Evolutionary conservation across 2,797 vertebrate genomes (phyloP).

Genomic region (Xenentodon cancila): DNA sequence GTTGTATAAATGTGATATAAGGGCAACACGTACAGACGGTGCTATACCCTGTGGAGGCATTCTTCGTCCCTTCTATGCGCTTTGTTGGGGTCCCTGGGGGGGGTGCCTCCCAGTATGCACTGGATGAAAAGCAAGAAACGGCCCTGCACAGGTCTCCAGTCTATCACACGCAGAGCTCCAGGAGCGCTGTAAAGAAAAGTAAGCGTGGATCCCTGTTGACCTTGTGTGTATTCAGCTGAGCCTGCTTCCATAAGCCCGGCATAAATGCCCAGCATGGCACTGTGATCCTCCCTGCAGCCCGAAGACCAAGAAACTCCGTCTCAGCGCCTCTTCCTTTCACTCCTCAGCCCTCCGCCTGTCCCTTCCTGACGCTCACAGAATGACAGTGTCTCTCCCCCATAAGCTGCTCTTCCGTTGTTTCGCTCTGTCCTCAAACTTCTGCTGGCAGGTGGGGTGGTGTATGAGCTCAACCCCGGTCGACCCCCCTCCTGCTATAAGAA

Average conservation of each 20-base stretch:
- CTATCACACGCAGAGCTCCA: constrained; percentile 38
- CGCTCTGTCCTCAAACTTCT: constrained; percentile 49
- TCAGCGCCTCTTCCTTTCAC: constrained; percentile 68
- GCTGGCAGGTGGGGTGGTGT: constrained; percentile 74
- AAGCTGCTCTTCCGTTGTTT: constrained; percentile 51
- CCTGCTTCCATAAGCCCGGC: constrained; percentile 61
- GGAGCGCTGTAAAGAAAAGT: constrained; percentile 60
- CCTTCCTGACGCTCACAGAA: constrained; percentile 33
- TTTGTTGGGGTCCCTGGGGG: background rate
- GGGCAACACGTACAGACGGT: background rate
- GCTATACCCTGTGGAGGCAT: background rate
- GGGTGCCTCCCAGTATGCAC: constrained; percentile 34
- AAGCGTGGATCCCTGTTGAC: constrained; percentile 66
- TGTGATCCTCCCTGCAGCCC: constrained; percentile 45
- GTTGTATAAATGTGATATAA: background rate
- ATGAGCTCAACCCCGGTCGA: constrained; percentile 37
- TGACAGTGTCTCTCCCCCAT: constrained; percentile 37
- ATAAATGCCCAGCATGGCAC: constrained; percentile 76
- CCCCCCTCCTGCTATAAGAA: constrained; percentile 22
- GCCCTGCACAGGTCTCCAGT: constrained; percentile 39
- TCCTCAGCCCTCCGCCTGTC: constrained; percentile 44
- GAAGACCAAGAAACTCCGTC: constrained; percentile 59
- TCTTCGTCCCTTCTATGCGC: constrained; percentile 30
- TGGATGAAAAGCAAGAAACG: constrained; percentile 45
- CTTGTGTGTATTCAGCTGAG: constrained; percentile 64